Evolutionary conservation across 2,888 invertebrate genomes (phyloP).

Genomic region (Linnaemya vulpina): DNA sequence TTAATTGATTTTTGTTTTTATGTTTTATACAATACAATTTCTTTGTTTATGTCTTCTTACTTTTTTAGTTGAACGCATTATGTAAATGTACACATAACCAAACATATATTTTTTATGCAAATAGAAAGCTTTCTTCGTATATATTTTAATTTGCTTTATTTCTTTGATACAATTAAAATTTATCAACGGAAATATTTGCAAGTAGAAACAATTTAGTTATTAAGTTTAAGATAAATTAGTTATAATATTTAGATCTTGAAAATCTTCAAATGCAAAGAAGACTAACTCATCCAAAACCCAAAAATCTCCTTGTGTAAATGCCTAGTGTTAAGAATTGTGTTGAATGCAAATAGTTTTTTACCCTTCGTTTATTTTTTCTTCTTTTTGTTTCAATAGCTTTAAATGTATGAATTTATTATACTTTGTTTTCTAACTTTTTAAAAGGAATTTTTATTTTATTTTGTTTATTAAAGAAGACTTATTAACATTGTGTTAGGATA

Average conservation of each 20-base stretch:
- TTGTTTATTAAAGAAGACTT: constrained; percentile 62
- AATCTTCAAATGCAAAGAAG: constrained; percentile 51
- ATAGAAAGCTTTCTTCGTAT: constrained; percentile 55
- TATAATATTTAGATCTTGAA: constrained; percentile 49
- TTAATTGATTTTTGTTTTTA: constrained; percentile 65
- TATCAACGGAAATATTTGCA: constrained; percentile 35
- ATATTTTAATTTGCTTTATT: constrained; percentile 41
- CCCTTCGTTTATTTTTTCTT: constrained; percentile 4
- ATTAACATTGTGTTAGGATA: constrained; percentile 54
- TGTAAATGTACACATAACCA: neutral
- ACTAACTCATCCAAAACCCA: constrained; percentile 38
- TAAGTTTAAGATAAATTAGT: constrained; percentile 63
- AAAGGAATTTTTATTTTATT: constrained; percentile 36
- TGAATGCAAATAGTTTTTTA: constrained; percentile 26
- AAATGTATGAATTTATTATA: constrained; percentile 39
- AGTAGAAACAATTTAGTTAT: constrained; percentile 37
- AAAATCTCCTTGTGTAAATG: constrained; percentile 49
- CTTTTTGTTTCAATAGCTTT: constrained; percentile 38
- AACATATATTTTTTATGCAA: constrained; percentile 52
- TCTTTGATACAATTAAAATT: constrained; percentile 49
- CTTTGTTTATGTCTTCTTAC: constrained; percentile 35
- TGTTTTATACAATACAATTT: constrained; percentile 59
- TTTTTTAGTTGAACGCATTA: constrained; percentile 22
- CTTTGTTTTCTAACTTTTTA: constrained; percentile 46
- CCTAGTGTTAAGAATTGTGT: constrained; percentile 58